Evolutionary conservation across 2,888 invertebrate genomes (phyloP), one percentile per base, ranked within the genome.

Genomic region (Steromphala cineraria): DNA sequence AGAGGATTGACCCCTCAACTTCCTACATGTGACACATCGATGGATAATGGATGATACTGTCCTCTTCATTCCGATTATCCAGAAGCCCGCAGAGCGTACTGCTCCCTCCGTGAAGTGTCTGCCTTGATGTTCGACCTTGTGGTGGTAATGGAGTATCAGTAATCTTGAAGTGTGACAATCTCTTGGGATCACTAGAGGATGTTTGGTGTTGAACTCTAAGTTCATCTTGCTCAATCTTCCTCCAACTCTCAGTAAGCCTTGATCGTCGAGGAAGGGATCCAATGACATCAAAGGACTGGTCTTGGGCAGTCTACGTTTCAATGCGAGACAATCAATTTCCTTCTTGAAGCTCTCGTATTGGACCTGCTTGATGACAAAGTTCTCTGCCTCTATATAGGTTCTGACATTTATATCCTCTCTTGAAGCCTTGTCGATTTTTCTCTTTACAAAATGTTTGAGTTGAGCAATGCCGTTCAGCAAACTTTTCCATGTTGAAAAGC

Each of bases 181-280:
- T 3, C 52, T 53, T 7, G 80, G 77, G 8, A 80, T 67, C 5
- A 77, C 36, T n/a, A 80, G 17, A 24, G 53, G 53, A n/a, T n/a
- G n/a, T n/a, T n/a, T n/a, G 10, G 76, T 40, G 28, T 53, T 80
- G 24, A 67, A 52, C 21, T 53, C 46, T 2, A 19, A 17, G 19
- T 55, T n/a, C 21, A 53, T 5, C 24, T 75, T 24, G 15, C 53
- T 75, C 21, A 86, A 40, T 2, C 84, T 52, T 0, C 84, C 83
- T 13, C 84, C 84, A 21, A 83, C 82, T 56, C 86, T 62, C 0
- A 81, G 81, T 0, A 86, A 21, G 15, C 82, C 82, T 17, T 84
- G 62, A 0, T 56, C 78, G 80, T 83, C 84, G 8, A 86, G 2
- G 19, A 79, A 55, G 0, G 84, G 82, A n/a, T n/a, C n/a, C n/a